These are phyloP conservation scores for Mormoops blainvillei DNA, from an alignment of 2,113 vertebrate species.

Conservation along the genomic window DNA sequence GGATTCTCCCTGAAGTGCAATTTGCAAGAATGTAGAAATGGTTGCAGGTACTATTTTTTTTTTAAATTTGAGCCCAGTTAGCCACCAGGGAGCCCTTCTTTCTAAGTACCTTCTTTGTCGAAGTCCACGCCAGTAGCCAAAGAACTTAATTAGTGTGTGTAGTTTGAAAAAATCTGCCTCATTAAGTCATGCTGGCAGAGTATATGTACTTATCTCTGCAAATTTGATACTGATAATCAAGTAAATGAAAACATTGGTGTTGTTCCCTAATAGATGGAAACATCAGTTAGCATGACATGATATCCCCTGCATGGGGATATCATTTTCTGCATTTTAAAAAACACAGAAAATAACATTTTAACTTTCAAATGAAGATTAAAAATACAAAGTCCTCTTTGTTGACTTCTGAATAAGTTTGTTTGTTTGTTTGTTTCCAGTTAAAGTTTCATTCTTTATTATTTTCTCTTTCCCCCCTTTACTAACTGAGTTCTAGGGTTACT, in stretches of 20 bases:
- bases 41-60: too few species aligned
- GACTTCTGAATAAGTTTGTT: neutral
- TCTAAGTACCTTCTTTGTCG: neutral
- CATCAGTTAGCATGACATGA: too few species aligned
- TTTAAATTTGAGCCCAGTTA: neutral
- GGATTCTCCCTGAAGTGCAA: neutral
- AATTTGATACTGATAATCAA: neutral
- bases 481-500: neutral
- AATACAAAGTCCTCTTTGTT: neutral
- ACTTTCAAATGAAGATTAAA: constrained; percentile 13
- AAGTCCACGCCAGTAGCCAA: neutral
- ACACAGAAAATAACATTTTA: neutral
- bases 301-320: neutral
- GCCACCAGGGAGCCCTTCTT: neutral
- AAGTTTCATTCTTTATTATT: neutral
- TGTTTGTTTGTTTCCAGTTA: neutral
- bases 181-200: neutral
- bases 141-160: neutral
- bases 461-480: neutral
- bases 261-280: neutral
- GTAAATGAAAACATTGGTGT: neutral
- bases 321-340: neutral
- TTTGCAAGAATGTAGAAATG: neutral
- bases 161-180: neutral
- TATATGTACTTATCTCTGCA: neutral